Percentiles rank a stretch among this genome's conserved stretches.
phyloP scores from a whole-genome alignment of 2,797 vertebrate species.

The Lagocephalus sceleratus region DNA sequence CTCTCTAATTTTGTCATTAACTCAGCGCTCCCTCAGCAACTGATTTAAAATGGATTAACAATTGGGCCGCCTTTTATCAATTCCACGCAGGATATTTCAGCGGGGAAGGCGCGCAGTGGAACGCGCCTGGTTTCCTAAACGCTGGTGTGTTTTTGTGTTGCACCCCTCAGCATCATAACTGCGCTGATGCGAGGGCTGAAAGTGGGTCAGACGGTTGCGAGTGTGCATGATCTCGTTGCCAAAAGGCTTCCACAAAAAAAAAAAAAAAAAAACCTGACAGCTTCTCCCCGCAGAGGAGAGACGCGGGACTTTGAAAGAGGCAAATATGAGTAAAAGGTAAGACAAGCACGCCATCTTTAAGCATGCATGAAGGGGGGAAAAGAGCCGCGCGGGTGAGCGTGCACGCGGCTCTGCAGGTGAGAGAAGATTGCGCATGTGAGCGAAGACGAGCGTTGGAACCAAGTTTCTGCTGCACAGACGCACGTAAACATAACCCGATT shows the following conservation, averaged over 20 bases:
- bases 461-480: slow-evolving; percentile 1
- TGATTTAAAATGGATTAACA: slow-evolving; percentile 51
- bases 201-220: slow-evolving; percentile 60
- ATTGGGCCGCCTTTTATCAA: slow-evolving; percentile 9
- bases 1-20: slow-evolving; percentile 56
- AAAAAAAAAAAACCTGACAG: slow-evolving; percentile 12
- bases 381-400: background rate
- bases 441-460: background rate
- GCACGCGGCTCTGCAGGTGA: background rate
- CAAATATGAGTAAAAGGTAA: slow-evolving; percentile 4
- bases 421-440: too few relatives aligned
- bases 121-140: background rate
- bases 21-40: slow-evolving; percentile 36
- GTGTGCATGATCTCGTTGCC: slow-evolving; percentile 42
- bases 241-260: slow-evolving; percentile 40
- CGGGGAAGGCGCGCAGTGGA: too few relatives aligned
- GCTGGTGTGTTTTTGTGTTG: slow-evolving; percentile 1
- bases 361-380: slow-evolving; percentile 6
- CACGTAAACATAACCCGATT: slow-evolving; percentile 44
- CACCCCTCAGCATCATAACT: slow-evolving; percentile 37
- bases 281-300: slow-evolving; percentile 12
- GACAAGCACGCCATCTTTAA: background rate
- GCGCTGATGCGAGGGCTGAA: slow-evolving; percentile 34
- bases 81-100: too few relatives aligned
- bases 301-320: slow-evolving; percentile 12